These are phyloP conservation scores for Conistra vaccinii DNA, from an alignment of 2,888 invertebrate genomes.

Conservation along the genomic window DNA sequence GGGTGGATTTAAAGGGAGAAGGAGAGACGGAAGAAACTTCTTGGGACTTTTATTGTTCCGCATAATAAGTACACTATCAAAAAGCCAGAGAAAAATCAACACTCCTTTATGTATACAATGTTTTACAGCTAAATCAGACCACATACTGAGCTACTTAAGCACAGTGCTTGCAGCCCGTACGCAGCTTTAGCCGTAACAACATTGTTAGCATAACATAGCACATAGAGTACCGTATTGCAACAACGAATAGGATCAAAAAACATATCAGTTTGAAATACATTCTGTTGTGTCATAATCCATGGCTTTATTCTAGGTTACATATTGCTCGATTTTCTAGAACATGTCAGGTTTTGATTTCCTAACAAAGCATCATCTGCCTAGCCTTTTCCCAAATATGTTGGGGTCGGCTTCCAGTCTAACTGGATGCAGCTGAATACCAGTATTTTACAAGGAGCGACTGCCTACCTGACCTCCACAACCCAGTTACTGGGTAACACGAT, in stretches of 20 bases:
- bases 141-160: conserved; percentile 42
- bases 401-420: too few species aligned
- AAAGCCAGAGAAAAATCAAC: neutral
- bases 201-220: conserved; percentile 31
- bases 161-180: conserved; percentile 30
- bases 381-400: too few species aligned
- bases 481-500: too few species aligned
- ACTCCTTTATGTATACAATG: conserved; percentile 8
- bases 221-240: conserved; percentile 12
- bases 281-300: neutral
- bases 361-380: neutral
- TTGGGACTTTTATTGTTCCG: neutral
- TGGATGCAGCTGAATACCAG: too few species aligned
- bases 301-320: neutral
- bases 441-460: too few species aligned
- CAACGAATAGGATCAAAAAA: conserved; percentile 29
- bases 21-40: neutral
- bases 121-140: conserved; percentile 3
- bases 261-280: neutral
- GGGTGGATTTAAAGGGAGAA: neutral
- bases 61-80: neutral
- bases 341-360: neutral
- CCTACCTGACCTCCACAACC: too few species aligned
- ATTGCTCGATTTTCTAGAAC: neutral
- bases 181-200: conserved; percentile 49